phyloP scores from a whole-genome alignment of 2,113 vertebrate genomes.

The Xiphophorus couchianus region DNA sequence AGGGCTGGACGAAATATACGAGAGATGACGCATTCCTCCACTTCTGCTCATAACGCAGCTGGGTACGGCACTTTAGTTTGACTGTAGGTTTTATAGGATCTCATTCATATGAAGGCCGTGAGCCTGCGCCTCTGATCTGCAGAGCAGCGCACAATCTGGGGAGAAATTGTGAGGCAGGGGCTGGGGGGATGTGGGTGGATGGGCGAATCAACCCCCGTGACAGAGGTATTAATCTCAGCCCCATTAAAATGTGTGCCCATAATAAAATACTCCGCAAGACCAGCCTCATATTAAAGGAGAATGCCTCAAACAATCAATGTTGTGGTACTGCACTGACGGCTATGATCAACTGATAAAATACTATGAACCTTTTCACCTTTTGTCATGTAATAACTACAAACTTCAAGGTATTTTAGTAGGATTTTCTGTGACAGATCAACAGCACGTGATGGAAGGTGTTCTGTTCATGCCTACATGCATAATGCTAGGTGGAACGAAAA shows the following conservation, averaged over 20 bases:
- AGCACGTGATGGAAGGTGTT: neutral
- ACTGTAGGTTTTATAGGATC: slow-evolving; percentile 67
- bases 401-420: neutral
- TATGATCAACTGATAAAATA: slow-evolving; percentile 65
- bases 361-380: neutral
- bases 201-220: slow-evolving; percentile 52
- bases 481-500: neutral
- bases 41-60: slow-evolving; percentile 63
- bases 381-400: neutral
- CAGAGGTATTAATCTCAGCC: slow-evolving; percentile 73
- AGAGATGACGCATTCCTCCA: slow-evolving; percentile 59
- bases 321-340: slow-evolving; percentile 44
- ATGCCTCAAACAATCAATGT: slow-evolving; percentile 60
- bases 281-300: slow-evolving; percentile 66
- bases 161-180: slow-evolving; percentile 8
- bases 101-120: slow-evolving; percentile 58
- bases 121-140: slow-evolving; percentile 51
- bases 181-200: slow-evolving; percentile 1
- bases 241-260: slow-evolving; percentile 68
- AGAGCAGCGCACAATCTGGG: slow-evolving; percentile 21
- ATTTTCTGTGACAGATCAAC: neutral
- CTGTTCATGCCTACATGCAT: neutral
- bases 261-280: slow-evolving; percentile 72
- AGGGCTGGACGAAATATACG: slow-evolving; percentile 59
- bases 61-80: slow-evolving; percentile 66